A percentile compares a stretch with the other conserved stretches of the same genome.
Conservation (phyloP, 2,888 invertebrate species). For the Ectemnius continuus region DNA sequence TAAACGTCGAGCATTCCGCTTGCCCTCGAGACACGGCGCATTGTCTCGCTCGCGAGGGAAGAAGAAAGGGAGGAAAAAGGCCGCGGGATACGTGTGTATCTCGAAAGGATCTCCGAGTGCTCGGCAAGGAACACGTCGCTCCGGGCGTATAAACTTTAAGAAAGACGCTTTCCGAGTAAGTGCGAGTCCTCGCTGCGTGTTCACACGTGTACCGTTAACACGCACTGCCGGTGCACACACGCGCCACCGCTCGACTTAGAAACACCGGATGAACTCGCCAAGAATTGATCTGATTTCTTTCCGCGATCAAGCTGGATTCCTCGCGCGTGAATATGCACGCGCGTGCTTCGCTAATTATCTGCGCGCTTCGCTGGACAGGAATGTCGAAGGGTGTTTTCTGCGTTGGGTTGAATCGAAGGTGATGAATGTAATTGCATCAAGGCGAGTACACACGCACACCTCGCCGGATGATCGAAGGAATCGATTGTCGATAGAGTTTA, state of each 20-base stretch:
- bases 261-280: slow-evolving; percentile 32
- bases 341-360: background rate
- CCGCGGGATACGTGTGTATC: slow-evolving; percentile 1
- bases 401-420: too few relatives aligned
- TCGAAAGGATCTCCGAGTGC: slow-evolving; percentile 12
- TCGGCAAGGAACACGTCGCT: background rate
- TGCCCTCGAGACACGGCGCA: background rate
- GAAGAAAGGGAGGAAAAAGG: slow-evolving; percentile 10
- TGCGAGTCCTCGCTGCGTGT: slow-evolving; percentile 24
- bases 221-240: background rate
- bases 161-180: slow-evolving; percentile 55
- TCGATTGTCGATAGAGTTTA: too few relatives aligned
- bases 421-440: too few relatives aligned
- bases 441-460: too few relatives aligned
- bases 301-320: background rate
- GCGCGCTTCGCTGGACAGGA: too few relatives aligned
- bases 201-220: slow-evolving; percentile 60
- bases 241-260: slow-evolving; percentile 24
- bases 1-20: background rate
- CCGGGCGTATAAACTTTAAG: slow-evolving; percentile 17
- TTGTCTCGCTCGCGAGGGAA: background rate
- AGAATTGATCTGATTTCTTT: slow-evolving; percentile 23
- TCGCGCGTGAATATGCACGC: background rate
- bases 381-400: too few relatives aligned
- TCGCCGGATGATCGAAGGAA: too few relatives aligned